Conservation (phyloP, 1,140 invertebrate species). For the Brachionus calyciflorus region DNA sequence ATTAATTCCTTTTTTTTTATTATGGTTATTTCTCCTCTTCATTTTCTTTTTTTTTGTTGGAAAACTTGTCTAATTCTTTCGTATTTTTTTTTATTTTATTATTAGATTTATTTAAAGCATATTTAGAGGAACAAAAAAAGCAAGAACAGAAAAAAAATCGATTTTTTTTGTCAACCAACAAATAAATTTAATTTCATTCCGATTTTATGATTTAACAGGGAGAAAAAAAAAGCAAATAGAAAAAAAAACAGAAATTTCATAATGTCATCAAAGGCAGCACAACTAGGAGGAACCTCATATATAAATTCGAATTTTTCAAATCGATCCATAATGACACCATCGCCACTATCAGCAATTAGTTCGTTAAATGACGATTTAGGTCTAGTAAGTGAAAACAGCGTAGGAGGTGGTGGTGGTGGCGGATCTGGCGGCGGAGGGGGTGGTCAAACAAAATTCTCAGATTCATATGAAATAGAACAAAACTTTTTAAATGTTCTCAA, state of each 20-base stretch:
- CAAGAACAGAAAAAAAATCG: conserved; percentile 8
- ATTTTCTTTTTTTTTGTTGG: no score
- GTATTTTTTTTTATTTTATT: neutral
- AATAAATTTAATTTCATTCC: conserved; percentile 33
- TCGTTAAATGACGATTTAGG: neutral
- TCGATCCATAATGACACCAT: neutral
- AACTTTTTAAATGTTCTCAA: neutral
- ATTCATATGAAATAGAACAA: neutral
- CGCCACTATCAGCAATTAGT: neutral
- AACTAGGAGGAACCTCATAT: neutral
- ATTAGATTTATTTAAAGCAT: neutral
- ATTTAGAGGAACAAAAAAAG: neutral
- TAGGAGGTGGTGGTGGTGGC: neutral
- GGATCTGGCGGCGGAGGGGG: neutral
- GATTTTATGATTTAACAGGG: neutral
- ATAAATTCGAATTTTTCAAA: neutral
- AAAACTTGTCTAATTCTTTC: no score
- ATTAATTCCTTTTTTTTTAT: no score
- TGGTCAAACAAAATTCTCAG: neutral
- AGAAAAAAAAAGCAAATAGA: neutral
- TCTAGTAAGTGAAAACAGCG: neutral
- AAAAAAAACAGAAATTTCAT: neutral
- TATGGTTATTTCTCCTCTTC: no score
- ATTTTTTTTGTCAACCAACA: neutral
- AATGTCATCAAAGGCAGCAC: conserved; percentile 39